Evolutionary conservation across 92 coral and sea anemone species (phyloP), one percentile per base, ranked within the genome.

Genomic region (Paragorgia papillata): DNA sequence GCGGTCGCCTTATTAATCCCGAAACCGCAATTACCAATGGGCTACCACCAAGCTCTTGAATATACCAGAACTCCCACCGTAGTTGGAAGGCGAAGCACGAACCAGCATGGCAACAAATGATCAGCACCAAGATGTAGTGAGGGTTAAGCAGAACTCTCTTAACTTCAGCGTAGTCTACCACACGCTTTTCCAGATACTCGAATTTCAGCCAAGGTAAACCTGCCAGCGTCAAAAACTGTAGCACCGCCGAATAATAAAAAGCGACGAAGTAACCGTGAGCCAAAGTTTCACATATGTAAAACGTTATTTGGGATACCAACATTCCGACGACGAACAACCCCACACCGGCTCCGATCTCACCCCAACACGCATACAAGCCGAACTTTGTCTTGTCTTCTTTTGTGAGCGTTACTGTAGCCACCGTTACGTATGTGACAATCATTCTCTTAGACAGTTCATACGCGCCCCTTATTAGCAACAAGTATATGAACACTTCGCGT

Each of bases 61-160:
- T 66, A 27, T 66, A 66, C 73, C 73, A 66, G 54, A 35, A 35
- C 2, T 66, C 73, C 73, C 73, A 66, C 4, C 51, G 54, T 7
- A 53, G 20, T 66, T 66, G 73, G 19, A 66, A 66, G 1, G 73
- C 51, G 10, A 33, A 66, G 33, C 73, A 66, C 73, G 26, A n/a
- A 1, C 73, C 73, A 21, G 30, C 35, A 66, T 66, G 54, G 40
- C 27, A 66, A 33, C 51, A 35, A 39, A 66, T 66, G 22, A 66
- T 33, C 3, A 66, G 48, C 26, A 66, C 40, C 15, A 66, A 8
- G 26, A 66, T 35, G 48, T 66, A 66, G 12, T 66, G 73, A 21
- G 31, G 51, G 3, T 66, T 21, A 34, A 53, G 26, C 7, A 66
- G 26, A 21, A 66, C 73, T 40, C 0, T 66, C 20, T 66, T 66